phyloP scores from a whole-genome alignment of 2,797 vertebrate species.

The Platyrinchus mystaceus region DNA sequence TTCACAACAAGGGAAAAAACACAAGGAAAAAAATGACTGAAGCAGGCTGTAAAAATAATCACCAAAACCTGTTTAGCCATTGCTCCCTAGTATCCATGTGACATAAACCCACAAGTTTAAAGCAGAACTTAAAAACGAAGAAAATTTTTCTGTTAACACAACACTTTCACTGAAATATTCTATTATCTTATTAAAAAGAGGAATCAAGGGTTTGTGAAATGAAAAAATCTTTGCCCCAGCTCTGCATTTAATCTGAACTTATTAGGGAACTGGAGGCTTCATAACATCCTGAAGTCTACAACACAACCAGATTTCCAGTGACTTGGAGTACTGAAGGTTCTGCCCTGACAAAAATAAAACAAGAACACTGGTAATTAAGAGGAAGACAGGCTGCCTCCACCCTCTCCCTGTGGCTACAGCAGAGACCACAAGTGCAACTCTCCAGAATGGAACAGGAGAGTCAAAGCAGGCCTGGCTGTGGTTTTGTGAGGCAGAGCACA shows the following conservation, averaged over 20 bases:
- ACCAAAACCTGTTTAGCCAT: not conserved
- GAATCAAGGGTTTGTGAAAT: not conserved
- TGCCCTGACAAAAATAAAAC: not conserved
- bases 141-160: not conserved
- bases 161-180: not conserved
- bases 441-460: not conserved
- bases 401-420: not conserved
- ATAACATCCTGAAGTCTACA: not conserved
- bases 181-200: not conserved
- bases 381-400: constrained; percentile 10
- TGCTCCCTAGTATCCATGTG: not conserved
- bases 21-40: not conserved
- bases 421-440: not conserved
- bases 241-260: not conserved
- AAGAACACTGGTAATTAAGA: constrained; percentile 27
- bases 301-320: not conserved
- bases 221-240: not conserved
- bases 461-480: not conserved
- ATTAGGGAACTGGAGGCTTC: not conserved
- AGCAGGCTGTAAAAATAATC: not conserved
- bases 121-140: not conserved
- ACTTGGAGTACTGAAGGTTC: not conserved
- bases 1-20: not conserved
- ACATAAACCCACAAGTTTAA: not conserved
- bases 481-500: accelerated